Base-by-base conservation (phyloP, 2,113 vertebrate species). In the Lethenteron camtschaticum region DNA sequence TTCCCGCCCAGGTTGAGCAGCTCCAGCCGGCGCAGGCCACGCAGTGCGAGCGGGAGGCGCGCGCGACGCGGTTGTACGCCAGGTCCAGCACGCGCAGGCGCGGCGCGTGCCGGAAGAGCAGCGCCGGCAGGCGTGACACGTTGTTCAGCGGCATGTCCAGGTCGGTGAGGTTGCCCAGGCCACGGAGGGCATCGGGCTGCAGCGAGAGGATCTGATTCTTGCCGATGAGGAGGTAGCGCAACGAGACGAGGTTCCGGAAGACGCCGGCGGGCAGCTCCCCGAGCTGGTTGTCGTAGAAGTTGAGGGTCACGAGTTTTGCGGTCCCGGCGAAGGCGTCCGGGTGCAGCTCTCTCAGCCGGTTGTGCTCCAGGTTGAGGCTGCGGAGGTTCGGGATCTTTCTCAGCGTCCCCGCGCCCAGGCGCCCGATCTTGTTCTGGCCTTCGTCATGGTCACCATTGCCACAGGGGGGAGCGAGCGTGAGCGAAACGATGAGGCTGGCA, bases 1-100 rank as follows among this genome's bases (percentile, higher is more conserved):
- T 83, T 85, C 63, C 80, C 82, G 73, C 83, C 81, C 70, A 84
- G 60, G 73, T 83, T 84, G 69, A 83, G 82, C 71, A 84, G 82
- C 71, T 83, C 74, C 56, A 85, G 78, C 72, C 80, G 75, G 56
- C 71, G 73, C 12, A 83, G 78, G 58, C 83, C 83, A 9, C 72
- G 71, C 58, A 84, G 84, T n/a, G 80, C 76, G 72, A 78, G 81
- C 1, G 76, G 75, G 80, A 80, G 13, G 84, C 77, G 71, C 24
- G 80, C 56, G 81, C 74, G 13, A 84, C 82, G 56, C 72, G 80
- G 72, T 85, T 85, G 57, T 81, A 59, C 8, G 80, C 78, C 41
- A 85, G 75, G 66, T 85, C 80, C 71, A 84, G 70, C 9, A 84
- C 81, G 69, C 82, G 82, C 9, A 85, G 80, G 14, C 77, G 79